Percentiles rank a stretch among this genome's conserved stretches.
phyloP scores from a whole-genome alignment of 2,888 invertebrate genomes.

The Tiliacea citrago region DNA sequence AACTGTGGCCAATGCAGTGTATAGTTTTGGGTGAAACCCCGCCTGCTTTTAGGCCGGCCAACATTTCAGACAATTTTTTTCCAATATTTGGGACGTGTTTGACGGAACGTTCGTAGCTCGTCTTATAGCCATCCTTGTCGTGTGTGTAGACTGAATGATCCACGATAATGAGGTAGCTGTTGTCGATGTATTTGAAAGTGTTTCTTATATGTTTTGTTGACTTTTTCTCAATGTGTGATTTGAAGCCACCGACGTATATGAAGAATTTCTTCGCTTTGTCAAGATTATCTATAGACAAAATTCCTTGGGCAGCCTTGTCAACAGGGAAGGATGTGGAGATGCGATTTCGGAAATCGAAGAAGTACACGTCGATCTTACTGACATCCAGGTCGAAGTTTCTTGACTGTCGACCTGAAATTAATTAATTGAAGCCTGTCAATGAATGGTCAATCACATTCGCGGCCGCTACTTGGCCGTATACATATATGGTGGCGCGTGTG shows the following conservation, averaged over 20 bases:
- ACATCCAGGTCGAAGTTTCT: conserved; percentile 18
- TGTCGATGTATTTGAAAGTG: conserved; percentile 77
- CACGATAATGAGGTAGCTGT: conserved; percentile 83
- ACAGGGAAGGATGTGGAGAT: neutral
- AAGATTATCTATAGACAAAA: conserved; percentile 15
- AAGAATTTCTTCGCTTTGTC: conserved; percentile 23
- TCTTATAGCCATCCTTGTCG: conserved; percentile 75
- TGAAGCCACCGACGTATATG: conserved; percentile 39
- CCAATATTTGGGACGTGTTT: conserved; percentile 83
- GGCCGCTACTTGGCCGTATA: neutral
- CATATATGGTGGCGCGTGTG: neutral
- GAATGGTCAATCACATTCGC: neutral
- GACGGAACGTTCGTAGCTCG: conserved; percentile 83
- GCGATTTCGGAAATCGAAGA: conserved; percentile 23
- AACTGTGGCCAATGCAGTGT: conserved; percentile 84
- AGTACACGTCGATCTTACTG: conserved; percentile 28
- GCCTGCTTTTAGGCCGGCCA: conserved; percentile 72
- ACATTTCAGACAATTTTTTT: conserved; percentile 78
- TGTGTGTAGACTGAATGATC: conserved; percentile 86
- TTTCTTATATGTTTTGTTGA: conserved; percentile 78
- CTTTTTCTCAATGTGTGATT: conserved; percentile 74
- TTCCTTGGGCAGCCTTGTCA: conserved; percentile 16
- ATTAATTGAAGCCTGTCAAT: neutral
- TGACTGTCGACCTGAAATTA: conserved; percentile 27
- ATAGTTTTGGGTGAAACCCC: conserved; percentile 79